Base-by-base conservation (phyloP, 1,140 invertebrate species). In the Camponotus pennsylvanicus region DNA sequence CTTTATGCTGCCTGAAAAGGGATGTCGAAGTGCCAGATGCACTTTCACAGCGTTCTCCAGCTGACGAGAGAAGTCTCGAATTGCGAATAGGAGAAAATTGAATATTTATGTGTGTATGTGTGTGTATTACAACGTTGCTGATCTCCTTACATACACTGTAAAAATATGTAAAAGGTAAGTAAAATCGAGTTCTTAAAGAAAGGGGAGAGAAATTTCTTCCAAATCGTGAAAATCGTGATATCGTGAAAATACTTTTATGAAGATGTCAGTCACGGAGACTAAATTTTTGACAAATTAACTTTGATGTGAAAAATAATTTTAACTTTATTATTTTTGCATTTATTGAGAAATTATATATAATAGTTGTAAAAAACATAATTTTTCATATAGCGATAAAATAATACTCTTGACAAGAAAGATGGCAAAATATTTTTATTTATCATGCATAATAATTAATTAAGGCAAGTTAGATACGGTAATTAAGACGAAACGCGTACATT, bases 11-110 rank as follows among this genome's bases (percentile, higher is more conserved):
- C 40, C 45, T 6, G 15, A 52, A 27, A 18, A 27, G 37, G 21
- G 2, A 59, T 27, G 78, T 82, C 78, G 13, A 79, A 79, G 63
- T 69, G 63, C 63, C 77, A 69, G 63, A 8, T 79, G 42, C 73
- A 32, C 76, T 67, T 66, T 79, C 32, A 61, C 27, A 52, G 32
- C 34, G 63, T 49, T 64, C 40, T 66, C 76, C 18, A 42, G 40
- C 21, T n/a, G 40, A 34, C 27, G 18, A 61, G 40, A 78, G 32
- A 64, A 64, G 45, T 78, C 59, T 64, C 40, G 76, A 52, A 49
- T 66, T 67, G 21, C 21, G 34, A 55, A 40, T 55, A 42, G 40
- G 27, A 66, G 34, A 40, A 69, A 69, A 64, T 69, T 66, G 64
- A 80, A 13, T 59, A 59, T 52, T 59, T 13, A 75, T 61, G 15